These are phyloP conservation scores for Podocnemis expansa DNA, from an alignment of 2,113 vertebrate species.

Conservation along the genomic window DNA sequence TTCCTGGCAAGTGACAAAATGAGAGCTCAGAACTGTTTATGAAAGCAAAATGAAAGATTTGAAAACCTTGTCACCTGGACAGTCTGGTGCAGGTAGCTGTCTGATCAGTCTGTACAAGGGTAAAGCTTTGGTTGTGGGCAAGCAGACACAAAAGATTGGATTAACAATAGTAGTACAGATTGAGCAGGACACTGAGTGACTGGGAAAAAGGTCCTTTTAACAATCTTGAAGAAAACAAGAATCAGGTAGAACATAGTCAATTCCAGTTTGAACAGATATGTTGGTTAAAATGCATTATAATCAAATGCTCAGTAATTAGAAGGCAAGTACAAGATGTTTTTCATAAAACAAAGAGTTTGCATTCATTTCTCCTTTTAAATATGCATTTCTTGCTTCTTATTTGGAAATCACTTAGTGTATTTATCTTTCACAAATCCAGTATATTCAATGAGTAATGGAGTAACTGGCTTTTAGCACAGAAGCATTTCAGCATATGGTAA, in stretches of 20 bases:
- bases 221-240: neutral
- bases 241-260: neutral
- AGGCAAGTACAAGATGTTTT: neutral
- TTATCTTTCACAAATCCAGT: slow-evolving; percentile 8
- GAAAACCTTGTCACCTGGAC: neutral
- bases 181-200: neutral
- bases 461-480: slow-evolving; percentile 75
- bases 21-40: neutral
- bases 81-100: neutral
- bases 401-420: slow-evolving; percentile 6
- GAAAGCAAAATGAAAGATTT: neutral
- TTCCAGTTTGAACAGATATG: neutral
- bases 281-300: neutral
- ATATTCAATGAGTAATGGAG: slow-evolving; percentile 22
- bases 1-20: rapidly evolving
- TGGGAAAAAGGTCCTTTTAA: neutral
- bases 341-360: slow-evolving; percentile 20
- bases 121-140: neutral
- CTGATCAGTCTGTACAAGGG: neutral
- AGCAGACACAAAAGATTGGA: neutral
- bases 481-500: slow-evolving; percentile 83
- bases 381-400: neutral
- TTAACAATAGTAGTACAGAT: neutral
- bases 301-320: neutral
- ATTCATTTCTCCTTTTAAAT: neutral